Base-by-base conservation (phyloP, 2,888 invertebrate genomes). In the Cacoxenus indagator region DNA sequence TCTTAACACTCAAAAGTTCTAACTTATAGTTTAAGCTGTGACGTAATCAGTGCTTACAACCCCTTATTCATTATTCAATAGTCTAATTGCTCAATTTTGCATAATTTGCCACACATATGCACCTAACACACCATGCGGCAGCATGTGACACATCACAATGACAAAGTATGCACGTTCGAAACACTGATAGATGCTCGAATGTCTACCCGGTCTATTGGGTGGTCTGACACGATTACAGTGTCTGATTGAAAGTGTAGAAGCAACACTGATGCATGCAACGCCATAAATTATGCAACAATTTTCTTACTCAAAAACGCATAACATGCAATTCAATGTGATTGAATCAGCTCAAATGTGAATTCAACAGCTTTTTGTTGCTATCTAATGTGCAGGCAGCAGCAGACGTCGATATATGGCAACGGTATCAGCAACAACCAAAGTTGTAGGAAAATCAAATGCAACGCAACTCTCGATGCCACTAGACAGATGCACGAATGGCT, bases 261-360 rank as follows among this genome's bases (percentile, higher is more conserved):
- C 54, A 54, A 54, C 77, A 68, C 72, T 69, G 71, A 71, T 75
- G 74, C 66, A 74, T 70, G 70, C 73, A 78, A 71, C 17, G 29
- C 64, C 66, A 67, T 65, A 67, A 70, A 48, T 68, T 69, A 57
- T 54, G 45, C 45, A 48, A 67, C 67, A 48, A 55, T 66, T 45
- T 55, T 51, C 48, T 48, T 64, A 59, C 72, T 76, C 70, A 72
- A 75, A 73, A 69, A 55, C 67, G 68, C 70, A 75, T 71, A 75
- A 75, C 72, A 75, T 65, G 65, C 68, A 67, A 66, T 70, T 22
- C 17, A 62, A 67, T 29, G n/a, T n/a, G n/a, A n/a, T n/a, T n/a
- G n/a, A n/a, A n/a, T n/a, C n/a, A 9, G 43, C 65, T 61, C 67
- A 17, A 69, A 83, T 83, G 80, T 78, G 80, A 81, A 83, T 78